A percentile compares a stretch with the other conserved stretches of the same genome.
Conservation (phyloP, 2,113 vertebrate genomes). For the Pelobates fuscus region DNA sequence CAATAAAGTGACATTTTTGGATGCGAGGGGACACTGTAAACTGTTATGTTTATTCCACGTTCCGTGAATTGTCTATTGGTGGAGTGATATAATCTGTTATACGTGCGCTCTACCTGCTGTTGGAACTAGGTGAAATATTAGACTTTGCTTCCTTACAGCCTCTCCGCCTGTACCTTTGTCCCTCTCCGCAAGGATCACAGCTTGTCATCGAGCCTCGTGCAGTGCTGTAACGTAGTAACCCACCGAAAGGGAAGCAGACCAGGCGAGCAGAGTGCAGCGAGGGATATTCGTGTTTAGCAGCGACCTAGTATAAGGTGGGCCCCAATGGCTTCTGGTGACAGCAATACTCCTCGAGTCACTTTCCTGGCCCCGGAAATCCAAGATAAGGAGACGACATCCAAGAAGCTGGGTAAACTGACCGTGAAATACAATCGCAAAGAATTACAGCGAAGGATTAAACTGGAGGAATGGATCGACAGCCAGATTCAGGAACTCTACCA, state of each 20-base stretch:
- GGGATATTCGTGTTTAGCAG: too few species aligned
- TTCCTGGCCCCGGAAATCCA: constrained; percentile 77
- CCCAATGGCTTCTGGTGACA: constrained; percentile 78
- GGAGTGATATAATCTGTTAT: constrained; percentile 13
- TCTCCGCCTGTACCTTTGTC: constrained; percentile 7
- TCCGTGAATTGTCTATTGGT: too few species aligned
- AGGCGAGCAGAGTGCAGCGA: too few species aligned
- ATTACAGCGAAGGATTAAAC: constrained; percentile 89
- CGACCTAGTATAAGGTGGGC: neutral
- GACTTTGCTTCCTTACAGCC: constrained; percentile 32
- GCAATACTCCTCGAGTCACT: constrained; percentile 80
- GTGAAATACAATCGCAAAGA: constrained; percentile 94
- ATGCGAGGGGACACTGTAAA: too few species aligned
- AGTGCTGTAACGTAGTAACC: neutral
- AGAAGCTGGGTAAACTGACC: constrained; percentile 87
- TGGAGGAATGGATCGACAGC: constrained; percentile 91
- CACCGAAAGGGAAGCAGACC: too few species aligned
- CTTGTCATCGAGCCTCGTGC: neutral
- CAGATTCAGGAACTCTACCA: constrained; percentile 90
- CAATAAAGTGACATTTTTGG: too few species aligned
- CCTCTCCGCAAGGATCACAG: constrained; percentile 10
- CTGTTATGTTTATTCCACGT: too few species aligned
- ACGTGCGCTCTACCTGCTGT: constrained; percentile 18
- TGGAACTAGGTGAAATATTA: constrained; percentile 17
- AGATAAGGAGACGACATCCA: constrained; percentile 69